Base-by-base conservation (phyloP, 2,888 invertebrate genomes). In the Xanthorhoe designata region DNA sequence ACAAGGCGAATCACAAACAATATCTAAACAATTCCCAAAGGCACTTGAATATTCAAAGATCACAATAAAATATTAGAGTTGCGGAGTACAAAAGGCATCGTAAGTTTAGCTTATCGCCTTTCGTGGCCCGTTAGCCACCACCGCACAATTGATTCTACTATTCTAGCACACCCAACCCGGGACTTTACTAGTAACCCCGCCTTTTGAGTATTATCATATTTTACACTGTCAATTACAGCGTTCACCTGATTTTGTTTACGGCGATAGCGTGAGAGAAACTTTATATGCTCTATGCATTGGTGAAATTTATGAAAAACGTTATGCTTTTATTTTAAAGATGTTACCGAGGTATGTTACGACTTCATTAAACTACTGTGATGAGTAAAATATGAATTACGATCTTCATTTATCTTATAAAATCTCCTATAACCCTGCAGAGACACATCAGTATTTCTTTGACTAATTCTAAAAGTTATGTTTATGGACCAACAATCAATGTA, bases 91-190 rank as follows among this genome's bases (percentile, higher is more conserved):
- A 90, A 86, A 88, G 89, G 82, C 81, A 82, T 83, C 89, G 87
- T 90, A 90, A 86, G 87, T 90, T 88, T 83, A 81, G 85, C 89
- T 90, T 91, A 90, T 89, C 90, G 89, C 83, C 82, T 80, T 82
- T 79, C 84, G 80, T 85, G 84, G 82, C 85, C 86, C 89, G 90
- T 89, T 90, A 89, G 83, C 87, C 85, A 81, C 86, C 81, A 83
- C 80, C 84, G 81, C 84, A 87, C 90, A 90, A 91, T 91, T 90
- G 91, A 90, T 89, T 89, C 84, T 80, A 86, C 78, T 72, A 81
- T 76, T 79, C 77, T 73, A 77, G 72, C 82, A 80, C 79, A 82
- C 82, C 75, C 78, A 77, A 79, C 77, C 79, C 77, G 81, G 79
- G 81, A 85, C 85, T 83, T 80, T 76, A 73, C 79, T 71, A 80